Conservation (phyloP, 2,797 vertebrate genomes). For the Macropus fuliginosus region DNA sequence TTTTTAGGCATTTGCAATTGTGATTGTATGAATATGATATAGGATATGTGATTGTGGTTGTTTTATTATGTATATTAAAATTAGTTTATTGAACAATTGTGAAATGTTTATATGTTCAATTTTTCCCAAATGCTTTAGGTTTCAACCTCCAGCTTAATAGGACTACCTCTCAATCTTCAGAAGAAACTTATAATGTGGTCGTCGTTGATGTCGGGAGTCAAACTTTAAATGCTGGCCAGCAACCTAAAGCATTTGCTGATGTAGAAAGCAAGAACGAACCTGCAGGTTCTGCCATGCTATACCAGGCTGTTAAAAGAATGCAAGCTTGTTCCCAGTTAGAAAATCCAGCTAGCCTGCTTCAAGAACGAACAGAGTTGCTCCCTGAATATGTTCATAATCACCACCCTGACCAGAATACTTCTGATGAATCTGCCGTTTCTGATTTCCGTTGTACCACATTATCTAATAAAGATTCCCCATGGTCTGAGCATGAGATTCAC, state of each 20-base stretch:
- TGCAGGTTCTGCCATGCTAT: constrained; percentile 49
- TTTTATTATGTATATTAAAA: neutral
- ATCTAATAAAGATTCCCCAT: neutral
- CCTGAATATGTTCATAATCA: constrained; percentile 67
- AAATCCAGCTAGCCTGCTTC: rapidly evolving
- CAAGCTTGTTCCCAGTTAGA: constrained; percentile 45
- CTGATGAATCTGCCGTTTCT: neutral
- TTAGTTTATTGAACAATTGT: neutral
- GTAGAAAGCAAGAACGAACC: neutral
- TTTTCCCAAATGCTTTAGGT: constrained; percentile 68
- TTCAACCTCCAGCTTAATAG: constrained; percentile 57
- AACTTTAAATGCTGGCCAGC: neutral
- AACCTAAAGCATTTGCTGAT: constrained; percentile 32
- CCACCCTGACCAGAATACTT: neutral
- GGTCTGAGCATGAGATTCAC: neutral
- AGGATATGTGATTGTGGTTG: neutral
- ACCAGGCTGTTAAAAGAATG: constrained; percentile 30
- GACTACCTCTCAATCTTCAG: constrained; percentile 41
- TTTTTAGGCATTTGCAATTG: neutral
- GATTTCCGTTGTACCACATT: neutral
- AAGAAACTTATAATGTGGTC: neutral
- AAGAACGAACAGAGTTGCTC: constrained; percentile 27
- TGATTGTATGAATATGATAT: neutral
- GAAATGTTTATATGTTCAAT: neutral
- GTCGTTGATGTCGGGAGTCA: constrained; percentile 49